phyloP scores from a whole-genome alignment of 92 coral and sea anemone genomes.

The Palythoa caribaeorum region DNA sequence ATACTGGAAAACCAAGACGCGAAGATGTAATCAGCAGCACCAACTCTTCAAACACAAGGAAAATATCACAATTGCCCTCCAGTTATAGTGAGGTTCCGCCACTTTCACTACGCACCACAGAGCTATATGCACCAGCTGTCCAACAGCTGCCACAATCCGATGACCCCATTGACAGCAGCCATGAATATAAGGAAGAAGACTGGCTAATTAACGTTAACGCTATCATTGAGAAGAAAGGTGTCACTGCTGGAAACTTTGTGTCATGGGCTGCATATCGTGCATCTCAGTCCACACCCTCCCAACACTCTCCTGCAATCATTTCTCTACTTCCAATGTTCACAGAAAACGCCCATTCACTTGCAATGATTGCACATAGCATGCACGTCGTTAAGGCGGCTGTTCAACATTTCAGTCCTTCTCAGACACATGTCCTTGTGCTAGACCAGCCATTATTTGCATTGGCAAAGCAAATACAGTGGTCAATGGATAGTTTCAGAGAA shows the following conservation, averaged over 20 bases:
- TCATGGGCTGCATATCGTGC: conserved; percentile 20
- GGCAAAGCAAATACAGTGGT: conserved; percentile 66
- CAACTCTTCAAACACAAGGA: conserved; percentile 29
- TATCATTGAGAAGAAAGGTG: conserved; percentile 14
- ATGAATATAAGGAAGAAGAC: conserved; percentile 12
- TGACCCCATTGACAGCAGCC: conserved; percentile 25
- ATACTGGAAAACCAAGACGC: conserved; percentile 40
- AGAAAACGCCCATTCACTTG: conserved; percentile 53
- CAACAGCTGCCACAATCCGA: conserved; percentile 22
- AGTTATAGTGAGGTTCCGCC: conserved; percentile 45
- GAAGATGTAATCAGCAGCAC: conserved; percentile 23
- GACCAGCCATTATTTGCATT: conserved; percentile 66
- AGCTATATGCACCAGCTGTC: conserved; percentile 22
- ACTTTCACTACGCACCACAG: background rate
- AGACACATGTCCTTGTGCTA: conserved; percentile 52
- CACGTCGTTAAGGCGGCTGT: conserved; percentile 35
- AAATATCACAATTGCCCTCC: conserved; percentile 27
- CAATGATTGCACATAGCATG: conserved; percentile 49
- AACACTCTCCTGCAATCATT: conserved; percentile 21
- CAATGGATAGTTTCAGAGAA: conserved; percentile 16
- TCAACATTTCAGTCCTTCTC: conserved; percentile 51
- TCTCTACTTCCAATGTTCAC: conserved; percentile 14
- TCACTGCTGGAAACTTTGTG: conserved; percentile 17
- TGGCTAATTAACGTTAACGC: conserved; percentile 6
- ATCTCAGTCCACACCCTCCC: conserved; percentile 16